Evolutionary conservation across 2,797 vertebrate species (phyloP), one percentile per base, ranked within the genome.

Genomic region (Platalea minor): DNA sequence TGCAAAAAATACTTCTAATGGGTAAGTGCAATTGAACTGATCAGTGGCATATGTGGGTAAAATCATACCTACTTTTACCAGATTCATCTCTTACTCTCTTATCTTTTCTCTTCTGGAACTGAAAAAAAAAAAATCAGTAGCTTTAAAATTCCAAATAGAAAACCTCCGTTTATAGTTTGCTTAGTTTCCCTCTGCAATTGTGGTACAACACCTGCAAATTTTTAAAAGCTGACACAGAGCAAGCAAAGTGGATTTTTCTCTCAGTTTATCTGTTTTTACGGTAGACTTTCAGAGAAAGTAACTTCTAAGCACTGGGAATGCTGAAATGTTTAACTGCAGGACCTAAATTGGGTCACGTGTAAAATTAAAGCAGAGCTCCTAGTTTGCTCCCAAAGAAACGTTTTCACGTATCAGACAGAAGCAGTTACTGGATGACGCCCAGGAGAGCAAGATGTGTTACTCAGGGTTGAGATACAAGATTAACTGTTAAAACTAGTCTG

Each of bases 201-300:
- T 73, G 74, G 25, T 21, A 24, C 43, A 73, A 63, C 46, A 95
- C 51, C 70, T 82, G 70, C 17, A 24, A 48, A 60, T 51, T 77
- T 94, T 85, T 72, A n/a, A 69, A 94, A 93, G 75, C 50, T 94
- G 54, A 64, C 50, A 63, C 35, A 43, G 31, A 87, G 33, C 15
- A 74, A 48, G 24, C 25, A 45, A 77, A 80, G 64, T 59, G 45
- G 13, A n/a, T 75, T 95, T 97, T 89, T 91, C 37, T 87, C 16
- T 82, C 19, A 9, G 19, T 85, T 81, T 70, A 46, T 67, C 73
- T 43, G 25, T 48, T 94, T 92, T 77, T 80, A 73, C 45, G 78
- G 43, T 48, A 70, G 50, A 48, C 29, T 90, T 65, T 56, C 29
- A 59, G 56, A 46, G 24, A 91, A 85, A 11, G 53, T 64, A 75